Base-by-base conservation (phyloP, 2,888 invertebrate species). In the Cartodere bifasciata region DNA sequence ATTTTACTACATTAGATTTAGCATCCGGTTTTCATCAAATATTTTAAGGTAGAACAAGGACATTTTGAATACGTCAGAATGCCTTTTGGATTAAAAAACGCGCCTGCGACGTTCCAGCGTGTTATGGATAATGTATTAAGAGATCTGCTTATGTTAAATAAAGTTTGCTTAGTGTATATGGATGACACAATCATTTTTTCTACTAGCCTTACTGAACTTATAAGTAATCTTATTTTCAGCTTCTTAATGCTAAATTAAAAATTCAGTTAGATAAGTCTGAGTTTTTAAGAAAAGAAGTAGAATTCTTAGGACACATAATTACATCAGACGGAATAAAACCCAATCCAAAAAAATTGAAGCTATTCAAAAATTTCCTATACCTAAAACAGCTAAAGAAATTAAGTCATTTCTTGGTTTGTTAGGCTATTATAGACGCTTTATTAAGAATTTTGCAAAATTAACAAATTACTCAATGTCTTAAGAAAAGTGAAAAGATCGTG, bases 11-110 rank as follows among this genome's bases (percentile, higher is more conserved):
- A 4, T 26, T 44, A 2, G 40, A 44, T 29, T 12, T 44, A 3
- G 40, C 41, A 4, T 28, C 30, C n/a, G 43, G 41, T 1, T 43
- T 43, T 15, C 37, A 45, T 16, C 42, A 45, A 25, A 41, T 44
- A 4, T 5, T 45, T 45, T 22, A 28, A 30, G 3, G 33, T 34
- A 4, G 34, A 38, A 9, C 20, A 39, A 12, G 39, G 40, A 11
- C 41, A 45, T 28, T 44, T 34, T 13, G 41, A 41, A 32, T 44
- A 31, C n/a, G n/a, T 23, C 4, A 24, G 42, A 2, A 44, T 44
- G 42, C 43, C 45, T 4, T 39, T 46, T 23, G 44, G 43, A 4
- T 25, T 45, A 13, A 41, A 43, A 32, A 42, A 42, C 14, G 40
- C 43, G 1, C 44, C 44, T 4, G 15, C 24, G n/a, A 44, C 41